Evolutionary conservation across 2,888 invertebrate species (phyloP).

Genomic region (Athalia rosae): DNA sequence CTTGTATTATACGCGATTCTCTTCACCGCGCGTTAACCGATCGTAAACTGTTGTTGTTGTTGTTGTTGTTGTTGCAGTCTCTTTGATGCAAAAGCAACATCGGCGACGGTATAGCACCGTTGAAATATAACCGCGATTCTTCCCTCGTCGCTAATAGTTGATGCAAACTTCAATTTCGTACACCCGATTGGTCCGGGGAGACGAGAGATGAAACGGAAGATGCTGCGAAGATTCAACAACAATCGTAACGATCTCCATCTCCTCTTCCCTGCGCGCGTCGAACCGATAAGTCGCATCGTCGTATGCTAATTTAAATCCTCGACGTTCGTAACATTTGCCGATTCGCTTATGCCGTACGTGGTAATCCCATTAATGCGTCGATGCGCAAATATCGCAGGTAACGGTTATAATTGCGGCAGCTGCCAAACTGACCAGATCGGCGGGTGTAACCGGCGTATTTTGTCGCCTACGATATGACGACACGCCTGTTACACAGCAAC

Average conservation of each 20-base stretch:
- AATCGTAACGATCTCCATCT: too few species aligned
- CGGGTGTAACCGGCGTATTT: neutral
- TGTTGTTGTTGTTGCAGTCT: slow-evolving; percentile 38
- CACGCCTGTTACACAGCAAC: slow-evolving; percentile 27
- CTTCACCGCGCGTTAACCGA: slow-evolving; percentile 31
- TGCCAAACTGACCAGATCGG: neutral
- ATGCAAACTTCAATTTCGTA: neutral
- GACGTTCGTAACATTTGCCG: too few species aligned
- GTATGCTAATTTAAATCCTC: too few species aligned
- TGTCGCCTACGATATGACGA: neutral
- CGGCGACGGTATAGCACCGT: neutral
- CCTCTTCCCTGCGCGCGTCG: too few species aligned
- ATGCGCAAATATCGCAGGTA: too few species aligned
- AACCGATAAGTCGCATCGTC: too few species aligned
- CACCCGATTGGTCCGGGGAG: neutral
- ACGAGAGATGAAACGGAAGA: neutral
- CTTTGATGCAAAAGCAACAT: neutral
- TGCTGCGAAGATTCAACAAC: too few species aligned
- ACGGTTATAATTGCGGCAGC: too few species aligned
- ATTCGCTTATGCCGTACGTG: too few species aligned
- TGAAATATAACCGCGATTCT: neutral
- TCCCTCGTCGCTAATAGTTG: neutral
- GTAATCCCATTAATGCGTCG: too few species aligned
- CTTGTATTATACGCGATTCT: slow-evolving; percentile 16
- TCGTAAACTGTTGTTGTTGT: slow-evolving; percentile 39